These are phyloP conservation scores for Daktulosphaira vitifoliae DNA, from an alignment of 1,140 invertebrate species.

Conservation along the genomic window DNA sequence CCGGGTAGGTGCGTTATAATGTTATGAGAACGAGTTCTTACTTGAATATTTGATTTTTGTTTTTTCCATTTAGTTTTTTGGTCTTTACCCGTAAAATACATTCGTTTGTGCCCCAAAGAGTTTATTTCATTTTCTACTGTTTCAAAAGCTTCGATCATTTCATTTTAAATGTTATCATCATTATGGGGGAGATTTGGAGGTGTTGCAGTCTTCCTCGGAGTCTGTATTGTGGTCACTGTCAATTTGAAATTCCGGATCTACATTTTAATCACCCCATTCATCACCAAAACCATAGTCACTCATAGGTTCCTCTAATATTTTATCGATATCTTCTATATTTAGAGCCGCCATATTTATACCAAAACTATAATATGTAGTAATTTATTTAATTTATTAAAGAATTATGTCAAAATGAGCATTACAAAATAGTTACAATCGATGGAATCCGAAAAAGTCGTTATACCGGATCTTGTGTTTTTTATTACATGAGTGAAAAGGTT, in stretches of 20 bases:
- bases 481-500: constrained; percentile 4
- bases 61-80: no score
- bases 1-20: no score
- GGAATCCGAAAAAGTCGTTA: neutral
- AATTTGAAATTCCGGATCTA: constrained; percentile 5
- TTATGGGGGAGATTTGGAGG: constrained; percentile 3
- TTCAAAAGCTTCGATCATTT: no score
- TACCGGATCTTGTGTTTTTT: neutral
- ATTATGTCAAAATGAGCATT: neutral
- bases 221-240: constrained; percentile 9
- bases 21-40: no score
- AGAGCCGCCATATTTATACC: constrained; percentile 6
- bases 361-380: neutral
- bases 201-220: neutral
- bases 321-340: constrained; percentile 3
- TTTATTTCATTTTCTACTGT: no score
- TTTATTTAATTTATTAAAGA: neutral
- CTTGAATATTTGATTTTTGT: no score
- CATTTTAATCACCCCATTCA: neutral
- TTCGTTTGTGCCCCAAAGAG: no score
- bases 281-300: constrained; percentile 4
- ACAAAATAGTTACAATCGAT: constrained; percentile 2
- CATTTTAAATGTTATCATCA: constrained; percentile 3
- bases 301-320: neutral
- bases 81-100: no score